Percentiles rank a stretch among this genome's conserved stretches.
Conservation (phyloP, 2,888 invertebrate genomes). For the Cosmia pyralina region DNA sequence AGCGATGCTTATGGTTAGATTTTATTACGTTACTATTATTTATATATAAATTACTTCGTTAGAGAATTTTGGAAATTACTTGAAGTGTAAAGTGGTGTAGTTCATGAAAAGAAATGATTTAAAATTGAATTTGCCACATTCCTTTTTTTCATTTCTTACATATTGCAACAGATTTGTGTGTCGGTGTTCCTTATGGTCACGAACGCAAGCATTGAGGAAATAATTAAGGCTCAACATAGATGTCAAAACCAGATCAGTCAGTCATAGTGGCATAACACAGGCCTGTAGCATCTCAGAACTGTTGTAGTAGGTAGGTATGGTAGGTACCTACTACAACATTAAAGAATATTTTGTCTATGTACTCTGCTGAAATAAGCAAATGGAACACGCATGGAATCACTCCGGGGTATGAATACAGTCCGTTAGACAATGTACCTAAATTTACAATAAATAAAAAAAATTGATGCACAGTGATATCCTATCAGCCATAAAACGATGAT, state of each 20-base stretch:
- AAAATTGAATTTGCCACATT: no score
- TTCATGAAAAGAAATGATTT: background rate
- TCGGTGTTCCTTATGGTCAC: slow-evolving; percentile 3
- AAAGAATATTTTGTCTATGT: background rate
- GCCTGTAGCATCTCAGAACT: background rate
- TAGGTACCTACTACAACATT: background rate
- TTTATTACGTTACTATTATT: no score
- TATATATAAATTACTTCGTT: background rate
- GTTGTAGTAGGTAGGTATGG: no score
- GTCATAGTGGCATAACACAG: background rate
- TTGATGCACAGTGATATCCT: no score
- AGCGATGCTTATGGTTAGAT: background rate
- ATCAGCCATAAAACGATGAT: no score
- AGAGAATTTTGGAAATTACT: background rate
- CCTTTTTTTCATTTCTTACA: background rate
- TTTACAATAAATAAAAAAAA: no score
- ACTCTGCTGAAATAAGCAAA: background rate
- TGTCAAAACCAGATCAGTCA: background rate
- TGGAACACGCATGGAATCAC: background rate
- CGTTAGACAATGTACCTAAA: background rate
- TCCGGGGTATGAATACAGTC: background rate
- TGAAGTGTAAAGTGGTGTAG: background rate
- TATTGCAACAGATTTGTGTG: background rate
- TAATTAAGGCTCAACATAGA: slow-evolving; percentile 11
- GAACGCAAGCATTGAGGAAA: background rate